A percentile compares a stretch with the other conserved stretches of the same genome.
These are phyloP conservation scores for Drosophila antonietae DNA, from an alignment of 2,888 invertebrate genomes.

Conservation along the genomic window DNA sequence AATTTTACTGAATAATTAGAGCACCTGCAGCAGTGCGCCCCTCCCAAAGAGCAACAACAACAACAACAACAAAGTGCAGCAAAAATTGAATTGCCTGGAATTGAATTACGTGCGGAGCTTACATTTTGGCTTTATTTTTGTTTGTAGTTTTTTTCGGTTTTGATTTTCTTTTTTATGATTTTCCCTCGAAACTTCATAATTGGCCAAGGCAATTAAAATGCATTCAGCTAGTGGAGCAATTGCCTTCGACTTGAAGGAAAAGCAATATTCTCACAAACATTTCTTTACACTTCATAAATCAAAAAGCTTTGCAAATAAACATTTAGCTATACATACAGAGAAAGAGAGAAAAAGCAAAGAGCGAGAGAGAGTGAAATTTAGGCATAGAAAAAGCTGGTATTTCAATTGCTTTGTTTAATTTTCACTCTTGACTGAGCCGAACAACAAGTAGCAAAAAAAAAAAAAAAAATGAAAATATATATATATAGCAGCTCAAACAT, in stretches of 20 bases:
- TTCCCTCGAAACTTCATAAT: constrained; percentile 59
- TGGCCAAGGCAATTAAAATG: constrained; percentile 64
- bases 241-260: constrained; percentile 20
- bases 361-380: background rate
- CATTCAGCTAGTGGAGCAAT: constrained; percentile 23
- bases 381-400: constrained; percentile 11
- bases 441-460: background rate
- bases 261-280: constrained; percentile 56
- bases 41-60: background rate
- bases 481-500: background rate
- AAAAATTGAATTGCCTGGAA: constrained; percentile 65
- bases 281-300: constrained; percentile 68
- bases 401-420: constrained; percentile 51
- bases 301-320: constrained; percentile 35
- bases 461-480: no score
- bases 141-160: constrained; percentile 37
- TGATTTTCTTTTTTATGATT: constrained; percentile 23
- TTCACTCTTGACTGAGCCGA: constrained; percentile 40
- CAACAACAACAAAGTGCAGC: constrained; percentile 10
- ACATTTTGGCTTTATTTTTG: constrained; percentile 38
- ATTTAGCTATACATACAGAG: background rate
- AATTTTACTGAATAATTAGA: constrained; percentile 68
- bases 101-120: constrained; percentile 69
- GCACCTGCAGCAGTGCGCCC: constrained; percentile 38
- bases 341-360: background rate